Evolutionary conservation across 2,888 invertebrate species (phyloP).

Genomic region (Acronicta aceris): DNA sequence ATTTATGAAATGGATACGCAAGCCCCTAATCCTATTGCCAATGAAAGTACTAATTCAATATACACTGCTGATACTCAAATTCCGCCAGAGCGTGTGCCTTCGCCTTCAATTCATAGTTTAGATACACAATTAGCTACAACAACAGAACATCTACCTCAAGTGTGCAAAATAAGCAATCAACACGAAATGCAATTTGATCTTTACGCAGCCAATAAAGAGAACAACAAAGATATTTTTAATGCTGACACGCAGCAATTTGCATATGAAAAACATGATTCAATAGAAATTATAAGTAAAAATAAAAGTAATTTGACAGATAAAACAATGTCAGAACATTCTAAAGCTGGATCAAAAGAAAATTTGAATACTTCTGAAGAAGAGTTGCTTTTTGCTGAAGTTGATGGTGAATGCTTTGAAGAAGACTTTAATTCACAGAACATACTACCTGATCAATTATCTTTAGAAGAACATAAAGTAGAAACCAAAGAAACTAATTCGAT

Average conservation of each 20-base stretch:
- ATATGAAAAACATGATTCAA: slow-evolving; percentile 31
- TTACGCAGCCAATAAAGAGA: slow-evolving; percentile 68
- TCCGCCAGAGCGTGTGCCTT: slow-evolving; percentile 28
- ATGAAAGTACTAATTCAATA: slow-evolving; percentile 66
- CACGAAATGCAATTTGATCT: slow-evolving; percentile 72
- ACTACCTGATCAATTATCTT: slow-evolving; percentile 61
- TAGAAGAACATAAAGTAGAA: slow-evolving; percentile 22
- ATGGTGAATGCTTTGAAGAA: slow-evolving; percentile 66
- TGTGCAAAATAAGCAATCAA: slow-evolving; percentile 69
- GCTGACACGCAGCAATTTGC: slow-evolving; percentile 64
- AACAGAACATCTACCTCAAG: slow-evolving; percentile 65
- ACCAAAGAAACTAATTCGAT: slow-evolving; percentile 3
- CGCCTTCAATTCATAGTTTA: slow-evolving; percentile 55
- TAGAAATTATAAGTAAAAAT: slow-evolving; percentile 25
- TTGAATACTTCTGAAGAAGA: slow-evolving; percentile 71
- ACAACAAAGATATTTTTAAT: slow-evolving; percentile 64
- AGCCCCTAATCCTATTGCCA: slow-evolving; percentile 52
- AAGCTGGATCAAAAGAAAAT: slow-evolving; percentile 18
- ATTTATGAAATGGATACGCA: slow-evolving; percentile 76
- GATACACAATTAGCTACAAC: slow-evolving; percentile 60
- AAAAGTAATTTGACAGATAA: slow-evolving; percentile 44
- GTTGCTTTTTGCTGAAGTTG: slow-evolving; percentile 76
- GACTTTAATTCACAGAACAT: slow-evolving; percentile 76
- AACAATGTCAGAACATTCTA: slow-evolving; percentile 11
- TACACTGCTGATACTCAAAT: slow-evolving; percentile 68